Evolutionary conservation across 2,113 vertebrate genomes (phyloP).

Genomic region (Columbina picui): DNA sequence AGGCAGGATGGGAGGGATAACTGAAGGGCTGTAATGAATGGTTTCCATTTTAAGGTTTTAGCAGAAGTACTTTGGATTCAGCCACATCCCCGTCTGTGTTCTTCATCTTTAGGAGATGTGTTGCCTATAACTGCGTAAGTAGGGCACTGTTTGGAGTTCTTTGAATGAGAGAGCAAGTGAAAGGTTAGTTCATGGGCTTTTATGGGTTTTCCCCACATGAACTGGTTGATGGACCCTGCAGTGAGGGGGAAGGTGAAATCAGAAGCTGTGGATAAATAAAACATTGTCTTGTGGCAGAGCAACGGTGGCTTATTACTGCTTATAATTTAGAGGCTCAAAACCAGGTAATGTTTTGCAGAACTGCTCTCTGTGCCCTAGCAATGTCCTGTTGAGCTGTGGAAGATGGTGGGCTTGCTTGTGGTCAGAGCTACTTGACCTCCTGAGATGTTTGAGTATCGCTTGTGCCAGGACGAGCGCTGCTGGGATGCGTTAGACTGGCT

Average conservation of each 20-base stretch:
- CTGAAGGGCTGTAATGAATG: not conserved
- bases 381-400: not conserved
- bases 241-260: not conserved
- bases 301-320: not conserved
- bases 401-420: fast-evolving
- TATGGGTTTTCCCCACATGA: not conserved
- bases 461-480: fast-evolving
- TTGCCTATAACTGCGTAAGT: not conserved
- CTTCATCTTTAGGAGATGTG: not conserved
- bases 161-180: not conserved
- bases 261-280: not conserved
- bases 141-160: not conserved
- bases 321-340: not conserved
- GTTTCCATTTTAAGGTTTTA: not conserved
- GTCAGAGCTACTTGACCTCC: not conserved
- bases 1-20: not conserved
- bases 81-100: not conserved
- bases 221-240: no score
- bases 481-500: fast-evolving
- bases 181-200: not conserved
- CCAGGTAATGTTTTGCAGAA: not conserved
- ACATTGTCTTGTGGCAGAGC: not conserved
- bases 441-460: fast-evolving
- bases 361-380: fast-evolving
- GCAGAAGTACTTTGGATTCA: not conserved